Conservation (phyloP, 1,140 invertebrate genomes). For the Zaprionus inermis region DNA sequence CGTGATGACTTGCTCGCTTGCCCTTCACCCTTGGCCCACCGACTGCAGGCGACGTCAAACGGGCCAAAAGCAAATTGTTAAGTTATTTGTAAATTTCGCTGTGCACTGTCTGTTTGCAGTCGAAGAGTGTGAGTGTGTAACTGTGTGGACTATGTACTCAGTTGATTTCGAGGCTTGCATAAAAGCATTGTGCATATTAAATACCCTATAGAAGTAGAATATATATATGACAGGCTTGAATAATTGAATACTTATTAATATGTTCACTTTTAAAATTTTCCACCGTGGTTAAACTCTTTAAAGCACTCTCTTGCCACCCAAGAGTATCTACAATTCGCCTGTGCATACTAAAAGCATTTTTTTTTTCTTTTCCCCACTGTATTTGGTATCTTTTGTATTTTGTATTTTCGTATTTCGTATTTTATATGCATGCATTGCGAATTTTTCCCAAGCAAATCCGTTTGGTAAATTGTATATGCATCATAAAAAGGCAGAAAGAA, state of each 20-base stretch:
- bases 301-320: neutral
- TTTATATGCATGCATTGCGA: slow-evolving; percentile 58
- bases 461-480: slow-evolving; percentile 74
- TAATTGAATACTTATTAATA: too few relatives aligned
- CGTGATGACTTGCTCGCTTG: slow-evolving; percentile 45
- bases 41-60: slow-evolving; percentile 48
- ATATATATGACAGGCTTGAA: neutral
- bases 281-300: neutral
- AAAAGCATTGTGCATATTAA: neutral
- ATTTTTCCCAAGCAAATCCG: slow-evolving; percentile 67
- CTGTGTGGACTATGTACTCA: slow-evolving; percentile 14
- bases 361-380: slow-evolving; percentile 16
- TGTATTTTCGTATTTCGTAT: slow-evolving; percentile 31
- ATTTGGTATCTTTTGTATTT: slow-evolving; percentile 24
- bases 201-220: slow-evolving; percentile 2
- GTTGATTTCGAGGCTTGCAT: slow-evolving; percentile 17
- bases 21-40: slow-evolving; percentile 38
- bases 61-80: slow-evolving; percentile 77
- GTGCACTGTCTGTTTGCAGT: slow-evolving; percentile 41
- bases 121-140: slow-evolving; percentile 4
- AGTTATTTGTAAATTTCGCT: slow-evolving; percentile 78
- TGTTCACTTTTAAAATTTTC: too few relatives aligned
- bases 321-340: slow-evolving; percentile 11
- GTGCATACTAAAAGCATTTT: neutral
- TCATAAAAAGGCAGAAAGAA: slow-evolving; percentile 49